Evolutionary conservation across 2,113 vertebrate species (phyloP), one percentile per base, ranked within the genome.

Genomic region (Brachyhypopomus gauderio): DNA sequence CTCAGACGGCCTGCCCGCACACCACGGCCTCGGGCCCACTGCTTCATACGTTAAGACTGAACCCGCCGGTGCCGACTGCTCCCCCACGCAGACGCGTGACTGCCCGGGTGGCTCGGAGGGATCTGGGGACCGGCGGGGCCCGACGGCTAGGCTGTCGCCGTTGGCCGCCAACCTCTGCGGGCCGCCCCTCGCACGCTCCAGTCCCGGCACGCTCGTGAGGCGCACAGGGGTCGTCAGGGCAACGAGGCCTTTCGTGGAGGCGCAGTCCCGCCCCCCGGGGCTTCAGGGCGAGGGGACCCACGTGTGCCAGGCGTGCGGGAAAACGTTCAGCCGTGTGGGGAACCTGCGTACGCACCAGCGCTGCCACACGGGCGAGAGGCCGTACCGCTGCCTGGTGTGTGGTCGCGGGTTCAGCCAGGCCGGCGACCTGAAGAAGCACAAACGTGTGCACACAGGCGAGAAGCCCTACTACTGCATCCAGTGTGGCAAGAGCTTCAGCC

Each of bases 401-500:
- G 93, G 92, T 7, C 88, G 89, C 56, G 82, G 90, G 56, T 94
- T 94, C 56, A 91, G 87, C 66, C 93, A 93, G 85, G 89, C 90
- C 0, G 92, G 92, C 23, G 92, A 94, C 83, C 87, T 93, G 72
- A 93, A 91, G 52, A 94, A 93, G 86, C 93, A 94, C 80, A 90
- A 89, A 83, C 84, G 92, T 62, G 92, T 93, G 27, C 93, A 94
- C 88, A 94, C 93, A 0, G 93, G 93, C 0, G 93, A 94, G 85
- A 94, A 93, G 80, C 93, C 93, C 0, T 93, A 93, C 79, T 89
- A 86, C 85, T 94, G 93, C 79, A 79, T 36, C 79, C 90, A 90
- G 81, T 94, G 93, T n/a, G 93, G 93, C 7, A 93, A 93, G 84
- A 93, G 86, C 80, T 94, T 94, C 78, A 93, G 91, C 80, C 87